Base-by-base conservation (phyloP, 1,140 invertebrate genomes). In the Hyphantria cunea region DNA sequence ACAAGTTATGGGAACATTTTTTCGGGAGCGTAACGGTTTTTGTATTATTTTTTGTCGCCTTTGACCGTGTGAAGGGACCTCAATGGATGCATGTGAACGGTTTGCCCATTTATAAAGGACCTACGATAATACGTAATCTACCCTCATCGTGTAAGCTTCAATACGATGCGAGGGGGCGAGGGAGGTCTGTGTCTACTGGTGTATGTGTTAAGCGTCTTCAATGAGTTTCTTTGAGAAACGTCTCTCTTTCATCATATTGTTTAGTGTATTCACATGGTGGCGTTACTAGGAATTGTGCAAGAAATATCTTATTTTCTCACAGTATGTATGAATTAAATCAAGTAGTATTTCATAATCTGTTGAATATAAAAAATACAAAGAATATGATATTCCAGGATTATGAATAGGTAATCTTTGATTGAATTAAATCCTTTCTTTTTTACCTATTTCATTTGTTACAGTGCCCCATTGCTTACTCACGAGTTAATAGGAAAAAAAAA, bases 41-140 rank as follows among this genome's bases (percentile, higher is more conserved):
- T 89, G 81, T 89, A 83, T 84, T 87, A 82, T 86, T 90, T 90
- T 90, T 90, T 90, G 85, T 85, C 78, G 75, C 74, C 70, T 85
- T 75, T 82, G 84, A 83, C 83, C 85, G 87, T 88, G 87, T 85
- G 85, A 89, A 89, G 79, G 86, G 79, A 78, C 74, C 78, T 88
- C 80, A 88, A 90, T 90, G 85, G 83, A 80, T 80, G 76, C 80
- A 82, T 88, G 80, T 82, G 78, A 76, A 74, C 71, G 65, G 58
- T 42, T 33, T 75, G 75, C 61, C 84, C 78, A 72, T 17, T 76
- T 49, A 65, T 42, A 64, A 63, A 61, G 73, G 84, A 82, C 5
- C 78, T 70, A 6, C 72, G 53, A 64, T 65, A 71, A 65, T 56
- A 51, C 48, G 45, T 62, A 53, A 8, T 31, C 51, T 58, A 60